Percentiles rank a stretch among this genome's conserved stretches.
phyloP scores from a whole-genome alignment of 2,113 vertebrate species.

The Cavia aperea region DNA sequence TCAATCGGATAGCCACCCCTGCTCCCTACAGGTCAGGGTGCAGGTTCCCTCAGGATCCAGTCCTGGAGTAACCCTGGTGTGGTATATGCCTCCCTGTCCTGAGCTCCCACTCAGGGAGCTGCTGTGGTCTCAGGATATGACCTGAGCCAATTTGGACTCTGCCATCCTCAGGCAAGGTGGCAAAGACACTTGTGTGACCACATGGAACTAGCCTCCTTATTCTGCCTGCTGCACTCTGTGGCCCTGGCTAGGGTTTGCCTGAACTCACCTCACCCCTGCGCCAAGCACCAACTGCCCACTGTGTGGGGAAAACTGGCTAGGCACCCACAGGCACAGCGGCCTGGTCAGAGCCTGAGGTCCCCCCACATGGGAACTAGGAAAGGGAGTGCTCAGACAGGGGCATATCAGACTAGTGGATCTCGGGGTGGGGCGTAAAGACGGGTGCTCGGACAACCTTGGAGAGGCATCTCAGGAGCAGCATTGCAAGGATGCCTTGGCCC shows the following conservation, averaged over 20 bases:
- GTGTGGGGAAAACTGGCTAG: background rate
- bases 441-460: too few relatives aligned
- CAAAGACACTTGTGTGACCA: background rate
- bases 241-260: background rate
- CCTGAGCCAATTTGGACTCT: background rate
- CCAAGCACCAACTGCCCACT: background rate
- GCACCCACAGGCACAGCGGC: background rate
- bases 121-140: background rate
- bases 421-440: background rate
- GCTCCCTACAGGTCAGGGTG: background rate
- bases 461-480: background rate
- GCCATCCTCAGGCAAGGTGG: background rate
- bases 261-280: rapidly evolving
- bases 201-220: background rate
- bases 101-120: background rate
- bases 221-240: background rate
- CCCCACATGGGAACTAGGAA: background rate
- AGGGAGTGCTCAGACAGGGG: background rate
- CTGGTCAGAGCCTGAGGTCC: background rate
- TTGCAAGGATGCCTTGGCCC: background rate
- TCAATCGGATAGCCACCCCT: background rate
- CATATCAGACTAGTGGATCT: background rate
- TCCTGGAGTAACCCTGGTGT: background rate
- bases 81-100: background rate
- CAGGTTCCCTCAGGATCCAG: too few relatives aligned